These are phyloP conservation scores for Amphilophus citrinellus DNA, from an alignment of 2,113 vertebrate species.

Conservation along the genomic window DNA sequence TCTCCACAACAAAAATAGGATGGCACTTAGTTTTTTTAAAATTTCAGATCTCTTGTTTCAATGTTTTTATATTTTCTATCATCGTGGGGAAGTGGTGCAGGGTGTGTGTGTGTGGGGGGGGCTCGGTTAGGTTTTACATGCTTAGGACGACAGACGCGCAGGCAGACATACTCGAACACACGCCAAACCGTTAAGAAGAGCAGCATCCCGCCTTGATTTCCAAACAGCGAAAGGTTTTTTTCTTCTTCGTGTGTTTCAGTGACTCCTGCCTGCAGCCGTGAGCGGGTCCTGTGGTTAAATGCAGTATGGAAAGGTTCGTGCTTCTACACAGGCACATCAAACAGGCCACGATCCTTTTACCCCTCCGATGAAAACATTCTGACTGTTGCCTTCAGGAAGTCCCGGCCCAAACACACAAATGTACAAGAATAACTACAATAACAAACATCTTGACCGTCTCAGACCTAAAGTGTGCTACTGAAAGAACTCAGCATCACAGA, in stretches of 20 bases:
- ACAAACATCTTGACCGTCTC: neutral
- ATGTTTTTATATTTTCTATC: constrained; percentile 78
- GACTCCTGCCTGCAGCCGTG: neutral
- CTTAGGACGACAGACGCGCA: constrained; percentile 49
- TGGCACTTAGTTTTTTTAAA: constrained; percentile 83
- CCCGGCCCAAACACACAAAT: neutral
- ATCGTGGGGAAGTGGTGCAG: neutral
- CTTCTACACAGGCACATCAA: neutral
- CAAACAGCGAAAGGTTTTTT: constrained; percentile 11
- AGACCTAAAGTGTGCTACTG: neutral
- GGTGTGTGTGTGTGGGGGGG: neutral
- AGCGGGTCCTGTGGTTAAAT: neutral
- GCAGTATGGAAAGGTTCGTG: neutral
- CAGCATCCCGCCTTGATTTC: constrained; percentile 40
- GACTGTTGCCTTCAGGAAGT: neutral
- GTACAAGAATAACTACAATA: neutral
- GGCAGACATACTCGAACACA: neutral
- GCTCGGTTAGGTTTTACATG: constrained; percentile 16
- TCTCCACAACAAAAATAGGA: constrained; percentile 83
- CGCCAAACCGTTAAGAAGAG: neutral
- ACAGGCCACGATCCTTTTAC: neutral
- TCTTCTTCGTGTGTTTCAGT: constrained; percentile 2
- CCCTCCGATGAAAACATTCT: neutral
- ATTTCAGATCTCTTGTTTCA: constrained; percentile 80
- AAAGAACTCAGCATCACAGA: neutral